These are phyloP conservation scores for Toxonevra muliebris DNA, from an alignment of 2,888 invertebrate genomes.

Conservation along the genomic window DNA sequence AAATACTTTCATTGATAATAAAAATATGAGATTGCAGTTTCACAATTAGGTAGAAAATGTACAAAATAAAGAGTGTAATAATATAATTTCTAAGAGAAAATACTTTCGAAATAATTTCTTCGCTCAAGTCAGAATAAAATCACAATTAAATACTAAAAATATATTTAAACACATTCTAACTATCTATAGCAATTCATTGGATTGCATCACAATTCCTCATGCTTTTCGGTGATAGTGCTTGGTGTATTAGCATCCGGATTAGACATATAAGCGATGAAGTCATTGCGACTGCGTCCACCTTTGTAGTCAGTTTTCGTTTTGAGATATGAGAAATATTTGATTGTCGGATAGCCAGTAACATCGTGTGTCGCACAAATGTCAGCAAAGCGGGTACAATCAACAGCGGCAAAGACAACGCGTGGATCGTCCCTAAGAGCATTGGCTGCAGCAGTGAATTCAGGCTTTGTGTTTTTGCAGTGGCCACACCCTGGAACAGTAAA, in stretches of 20 bases:
- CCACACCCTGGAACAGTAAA: conserved; percentile 78
- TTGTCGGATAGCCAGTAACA: conserved; percentile 85
- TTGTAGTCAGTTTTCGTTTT: conserved; percentile 75
- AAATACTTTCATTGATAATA: too few species aligned
- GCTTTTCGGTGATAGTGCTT: conserved; percentile 12
- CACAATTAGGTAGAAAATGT: too few species aligned
- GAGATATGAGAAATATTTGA: conserved; percentile 85
- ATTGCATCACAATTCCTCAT: conserved; percentile 39
- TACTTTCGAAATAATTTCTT: too few species aligned
- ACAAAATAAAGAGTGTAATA: too few species aligned
- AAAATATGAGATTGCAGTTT: too few species aligned
- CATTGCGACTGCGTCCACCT: conserved; percentile 76
- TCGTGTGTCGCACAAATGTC: conserved; percentile 75
- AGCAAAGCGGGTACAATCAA: conserved; percentile 78
- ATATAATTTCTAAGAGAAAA: too few species aligned
- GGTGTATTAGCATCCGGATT: conserved; percentile 37
- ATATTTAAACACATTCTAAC: too few species aligned
- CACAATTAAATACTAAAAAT: too few species aligned
- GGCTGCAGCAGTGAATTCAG: conserved; percentile 81
- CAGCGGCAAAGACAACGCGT: conserved; percentile 81
- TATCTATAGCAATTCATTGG: too few species aligned
- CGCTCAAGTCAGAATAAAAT: too few species aligned
- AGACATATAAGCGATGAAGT: conserved; percentile 57
- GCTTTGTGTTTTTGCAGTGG: conserved; percentile 88
- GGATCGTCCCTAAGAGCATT: conserved; percentile 78